Evolutionary conservation across 2,888 invertebrate species (phyloP), one percentile per base, ranked within the genome.

Genomic region (Sinotaia quadrata): DNA sequence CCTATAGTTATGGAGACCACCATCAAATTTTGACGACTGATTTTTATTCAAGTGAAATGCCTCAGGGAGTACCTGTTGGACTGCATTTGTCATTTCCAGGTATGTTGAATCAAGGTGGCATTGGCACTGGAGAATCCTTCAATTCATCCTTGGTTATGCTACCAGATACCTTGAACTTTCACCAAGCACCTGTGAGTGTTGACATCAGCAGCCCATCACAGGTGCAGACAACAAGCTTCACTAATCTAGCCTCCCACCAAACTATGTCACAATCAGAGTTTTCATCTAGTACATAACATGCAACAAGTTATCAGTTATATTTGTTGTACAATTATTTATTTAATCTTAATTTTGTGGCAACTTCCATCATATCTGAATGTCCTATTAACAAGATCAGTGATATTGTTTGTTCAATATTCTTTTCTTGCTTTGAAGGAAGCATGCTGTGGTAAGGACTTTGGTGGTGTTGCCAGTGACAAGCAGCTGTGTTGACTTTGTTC

Each of bases 151-250:
- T 54, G 31, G 47, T 56, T 12, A 21, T 54, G 41, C 37, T 65
- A 56, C 41, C 65, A 2, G 65, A 65, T 8, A 54, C 63, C 18
- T 29, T 54, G 1, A 37, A 52, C 41, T 21, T 29, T 4, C 56
- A 37, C 24, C 65, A 65, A 37, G 52, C 15, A 44, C 7, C 33
- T 31, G 29, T 54, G 7, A 56, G 56, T n/a, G 31, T 33, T 21
- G 8, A n/a, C 54, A 4, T 10, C 54, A 41, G 56, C 56, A 21
- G 31, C 54, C 24, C 44, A 21, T 31, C 47, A 47, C 21, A 47
- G 8, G 24, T 44, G 21, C 34, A 61, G 49, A n/a, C 61, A n/a
- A 36, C 31, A 41, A 34, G 41, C 47, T 47, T 27, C 36, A 27
- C 49, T 5, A 21, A 15, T 7, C 31, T 51, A 24, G 36, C 31